Percentiles rank a stretch among this genome's conserved stretches.
These are phyloP conservation scores for Ectropis grisescens DNA, from an alignment of 1,140 invertebrate genomes.

Conservation along the genomic window DNA sequence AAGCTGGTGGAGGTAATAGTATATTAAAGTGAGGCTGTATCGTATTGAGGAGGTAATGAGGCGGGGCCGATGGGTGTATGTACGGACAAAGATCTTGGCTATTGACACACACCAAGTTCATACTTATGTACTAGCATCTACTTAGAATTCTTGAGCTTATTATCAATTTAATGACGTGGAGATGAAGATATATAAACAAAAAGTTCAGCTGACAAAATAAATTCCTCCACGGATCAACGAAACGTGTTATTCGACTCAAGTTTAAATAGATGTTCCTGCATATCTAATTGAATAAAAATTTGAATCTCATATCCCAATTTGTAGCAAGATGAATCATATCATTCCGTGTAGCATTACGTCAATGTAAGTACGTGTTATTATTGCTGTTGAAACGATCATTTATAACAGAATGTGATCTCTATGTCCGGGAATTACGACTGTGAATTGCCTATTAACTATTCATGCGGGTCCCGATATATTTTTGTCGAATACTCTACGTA, in stretches of 20 bases:
- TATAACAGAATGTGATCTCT: slow-evolving; percentile 13
- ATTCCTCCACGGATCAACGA: slow-evolving; percentile 7
- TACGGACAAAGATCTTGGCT: slow-evolving; percentile 43
- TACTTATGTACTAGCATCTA: slow-evolving; percentile 31
- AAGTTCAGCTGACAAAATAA: not conserved
- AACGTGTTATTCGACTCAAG: slow-evolving; percentile 26
- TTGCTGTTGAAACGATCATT: slow-evolving; percentile 11
- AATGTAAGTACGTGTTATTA: slow-evolving; percentile 20
- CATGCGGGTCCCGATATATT: slow-evolving; percentile 8
- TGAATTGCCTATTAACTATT: slow-evolving; percentile 7
- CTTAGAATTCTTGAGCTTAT: slow-evolving; percentile 39
- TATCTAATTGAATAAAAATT: slow-evolving; percentile 61
- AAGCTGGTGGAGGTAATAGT: slow-evolving; percentile 45
- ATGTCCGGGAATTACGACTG: slow-evolving; percentile 15
- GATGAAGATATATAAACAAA: slow-evolving; percentile 11
- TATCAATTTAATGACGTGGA: slow-evolving; percentile 26
- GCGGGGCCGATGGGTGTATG: slow-evolving; percentile 54
- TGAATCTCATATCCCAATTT: slow-evolving; percentile 48
- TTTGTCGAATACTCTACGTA: slow-evolving; percentile 25
- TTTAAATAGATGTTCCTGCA: slow-evolving; percentile 45
- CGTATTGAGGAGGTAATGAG: slow-evolving; percentile 57
- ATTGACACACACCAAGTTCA: slow-evolving; percentile 28
- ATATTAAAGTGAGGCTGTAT: slow-evolving; percentile 21
- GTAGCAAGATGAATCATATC: slow-evolving; percentile 52
- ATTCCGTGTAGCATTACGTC: slow-evolving; percentile 32